Evolutionary conservation across 2,797 vertebrate genomes (phyloP).

Genomic region (Adrianichthys oophorus): DNA sequence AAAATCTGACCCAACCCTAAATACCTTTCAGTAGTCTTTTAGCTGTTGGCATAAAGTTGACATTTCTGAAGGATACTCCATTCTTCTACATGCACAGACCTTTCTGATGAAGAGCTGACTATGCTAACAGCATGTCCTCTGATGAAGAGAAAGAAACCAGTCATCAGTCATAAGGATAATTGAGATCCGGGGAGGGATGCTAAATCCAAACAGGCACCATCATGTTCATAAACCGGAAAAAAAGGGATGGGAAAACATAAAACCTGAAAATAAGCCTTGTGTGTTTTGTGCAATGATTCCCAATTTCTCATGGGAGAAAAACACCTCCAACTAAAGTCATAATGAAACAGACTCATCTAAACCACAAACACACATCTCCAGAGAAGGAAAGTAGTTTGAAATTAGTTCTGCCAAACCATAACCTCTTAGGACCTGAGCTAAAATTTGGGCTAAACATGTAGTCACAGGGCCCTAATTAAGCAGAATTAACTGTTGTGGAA

Average conservation of each 20-base stretch:
- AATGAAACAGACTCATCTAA: conserved; percentile 55
- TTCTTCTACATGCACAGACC: conserved; percentile 50
- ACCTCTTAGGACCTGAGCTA: too few species aligned
- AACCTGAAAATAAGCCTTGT: not conserved
- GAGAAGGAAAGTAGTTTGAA: conserved; percentile 1
- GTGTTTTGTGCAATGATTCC: conserved; percentile 11
- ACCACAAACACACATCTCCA: conserved; percentile 26
- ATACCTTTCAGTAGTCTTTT: conserved; percentile 20
- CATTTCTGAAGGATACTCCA: conserved; percentile 30
- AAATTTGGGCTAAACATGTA: too few species aligned
- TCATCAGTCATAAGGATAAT: not conserved
- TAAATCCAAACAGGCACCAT: not conserved
- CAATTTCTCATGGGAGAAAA: conserved; percentile 12
- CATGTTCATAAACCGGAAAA: not conserved
- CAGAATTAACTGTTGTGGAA: too few species aligned
- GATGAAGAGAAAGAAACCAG: conserved; percentile 14
- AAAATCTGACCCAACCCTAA: conserved; percentile 23
- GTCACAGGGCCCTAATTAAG: too few species aligned
- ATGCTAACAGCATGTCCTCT: conserved; percentile 25
- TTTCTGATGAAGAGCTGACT: conserved; percentile 17
- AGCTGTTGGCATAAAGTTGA: conserved; percentile 16
- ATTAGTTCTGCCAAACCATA: too few species aligned
- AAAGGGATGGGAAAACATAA: not conserved
- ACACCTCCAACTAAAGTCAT: conserved; percentile 31
- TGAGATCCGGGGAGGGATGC: not conserved